Percentiles rank a stretch among this genome's conserved stretches.
Conservation (phyloP, 2,888 invertebrate genomes). For the Drosophila recens region DNA sequence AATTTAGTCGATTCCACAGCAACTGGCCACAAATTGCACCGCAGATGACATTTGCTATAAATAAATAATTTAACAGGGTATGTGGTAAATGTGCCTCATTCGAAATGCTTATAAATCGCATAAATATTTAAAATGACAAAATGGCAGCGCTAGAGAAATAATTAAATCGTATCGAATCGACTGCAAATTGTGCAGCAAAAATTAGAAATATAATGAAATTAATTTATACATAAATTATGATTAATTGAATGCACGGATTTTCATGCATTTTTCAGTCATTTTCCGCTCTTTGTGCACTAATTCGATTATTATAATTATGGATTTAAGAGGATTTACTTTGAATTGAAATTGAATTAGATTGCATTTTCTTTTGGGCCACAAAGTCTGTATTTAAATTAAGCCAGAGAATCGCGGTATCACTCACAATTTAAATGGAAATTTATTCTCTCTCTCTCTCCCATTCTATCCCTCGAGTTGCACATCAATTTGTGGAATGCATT, state of each 20-base stretch:
- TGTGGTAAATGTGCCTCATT: constrained; percentile 7
- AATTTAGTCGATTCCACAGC: neutral
- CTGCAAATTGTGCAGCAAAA: constrained; percentile 16
- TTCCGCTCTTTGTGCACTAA: constrained; percentile 27
- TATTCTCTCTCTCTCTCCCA: neutral
- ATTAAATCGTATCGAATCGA: constrained; percentile 25
- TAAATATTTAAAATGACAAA: constrained; percentile 59
- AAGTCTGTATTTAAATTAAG: constrained; percentile 2
- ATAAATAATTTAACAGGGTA: constrained; percentile 22
- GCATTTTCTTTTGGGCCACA: neutral
- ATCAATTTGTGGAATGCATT: constrained; percentile 48
- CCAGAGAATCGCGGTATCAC: constrained; percentile 4
- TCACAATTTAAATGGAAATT: constrained; percentile 10
- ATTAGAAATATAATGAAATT: constrained; percentile 38
- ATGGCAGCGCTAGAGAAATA: constrained; percentile 25
- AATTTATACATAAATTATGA: constrained; percentile 58
- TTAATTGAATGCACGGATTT: constrained; percentile 22
- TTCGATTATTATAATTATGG: constrained; percentile 45
- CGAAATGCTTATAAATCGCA: constrained; percentile 38
- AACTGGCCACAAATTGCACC: constrained; percentile 44
- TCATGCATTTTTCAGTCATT: constrained; percentile 17
- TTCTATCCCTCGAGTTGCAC: constrained; percentile 3
- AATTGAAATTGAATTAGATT: constrained; percentile 21
- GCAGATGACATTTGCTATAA: constrained; percentile 50
- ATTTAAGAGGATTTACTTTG: constrained; percentile 44